These are phyloP conservation scores for Eristalinus sepulchralis DNA, from an alignment of 2,888 invertebrate genomes.

Conservation along the genomic window DNA sequence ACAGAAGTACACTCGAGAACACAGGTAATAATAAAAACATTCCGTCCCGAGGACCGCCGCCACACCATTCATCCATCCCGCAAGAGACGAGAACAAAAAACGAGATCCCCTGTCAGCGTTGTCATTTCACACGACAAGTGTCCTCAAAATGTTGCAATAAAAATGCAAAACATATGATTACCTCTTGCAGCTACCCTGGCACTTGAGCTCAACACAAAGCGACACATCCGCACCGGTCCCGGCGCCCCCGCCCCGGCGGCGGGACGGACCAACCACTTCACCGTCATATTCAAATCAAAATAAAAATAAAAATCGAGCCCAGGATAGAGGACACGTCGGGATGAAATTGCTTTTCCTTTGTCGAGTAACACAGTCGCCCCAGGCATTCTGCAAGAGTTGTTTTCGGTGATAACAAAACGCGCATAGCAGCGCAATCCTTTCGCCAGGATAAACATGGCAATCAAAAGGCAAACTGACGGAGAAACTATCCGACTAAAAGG, in stretches of 20 bases:
- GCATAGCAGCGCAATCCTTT: slow-evolving; percentile 61
- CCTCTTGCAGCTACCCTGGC: slow-evolving; percentile 57
- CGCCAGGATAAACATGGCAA: slow-evolving; percentile 58
- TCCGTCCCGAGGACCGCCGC: slow-evolving; percentile 35
- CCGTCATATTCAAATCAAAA: slow-evolving; percentile 15
- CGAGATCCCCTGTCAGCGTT: slow-evolving; percentile 62
- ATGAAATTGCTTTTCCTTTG: slow-evolving; percentile 71
- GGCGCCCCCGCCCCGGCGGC: neutral
- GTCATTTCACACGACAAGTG: slow-evolving; percentile 70
- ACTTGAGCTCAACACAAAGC: slow-evolving; percentile 23
- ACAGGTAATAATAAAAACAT: slow-evolving; percentile 69
- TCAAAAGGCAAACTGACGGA: slow-evolving; percentile 50
- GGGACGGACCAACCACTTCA: neutral
- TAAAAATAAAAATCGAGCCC: slow-evolving; percentile 12
- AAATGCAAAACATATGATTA: slow-evolving; percentile 72
- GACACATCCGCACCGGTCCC: slow-evolving; percentile 4
- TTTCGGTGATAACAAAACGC: slow-evolving; percentile 68
- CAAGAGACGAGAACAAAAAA: slow-evolving; percentile 12
- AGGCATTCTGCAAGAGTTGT: slow-evolving; percentile 65
- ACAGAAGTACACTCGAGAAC: slow-evolving; percentile 58
- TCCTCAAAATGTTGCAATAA: slow-evolving; percentile 71
- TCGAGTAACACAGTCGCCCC: slow-evolving; percentile 67
- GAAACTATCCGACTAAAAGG: slow-evolving; percentile 8
- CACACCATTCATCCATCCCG: slow-evolving; percentile 17
- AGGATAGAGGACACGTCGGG: slow-evolving; percentile 57